Percentiles rank a stretch among this genome's conserved stretches.
Evolutionary conservation across 2,113 vertebrate genomes (phyloP).

Genomic region (Apteryx owenii): DNA sequence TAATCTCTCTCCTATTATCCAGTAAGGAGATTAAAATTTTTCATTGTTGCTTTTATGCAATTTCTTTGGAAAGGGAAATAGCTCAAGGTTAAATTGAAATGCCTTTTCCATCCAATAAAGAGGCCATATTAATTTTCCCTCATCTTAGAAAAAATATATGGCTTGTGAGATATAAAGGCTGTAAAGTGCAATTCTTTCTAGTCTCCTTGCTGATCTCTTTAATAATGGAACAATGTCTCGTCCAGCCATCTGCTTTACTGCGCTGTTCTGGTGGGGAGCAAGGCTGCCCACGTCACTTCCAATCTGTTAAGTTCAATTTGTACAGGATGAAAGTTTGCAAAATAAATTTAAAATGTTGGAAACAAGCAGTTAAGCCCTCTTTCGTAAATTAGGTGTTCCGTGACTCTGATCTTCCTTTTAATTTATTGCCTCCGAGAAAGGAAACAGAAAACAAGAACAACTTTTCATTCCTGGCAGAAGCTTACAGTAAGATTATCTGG

Average conservation of each 20-base stretch:
- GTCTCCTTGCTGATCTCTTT: neutral
- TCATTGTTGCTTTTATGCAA: constrained; percentile 66
- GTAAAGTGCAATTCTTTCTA: neutral
- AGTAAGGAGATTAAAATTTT: constrained; percentile 72
- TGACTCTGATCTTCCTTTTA: neutral
- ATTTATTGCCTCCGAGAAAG: neutral
- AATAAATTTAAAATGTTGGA: neutral
- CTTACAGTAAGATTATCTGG: neutral
- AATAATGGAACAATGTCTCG: neutral
- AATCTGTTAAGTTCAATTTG: neutral
- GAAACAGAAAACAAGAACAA: neutral
- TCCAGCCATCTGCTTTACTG: neutral
- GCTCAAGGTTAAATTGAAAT: constrained; percentile 69
- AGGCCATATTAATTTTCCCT: constrained; percentile 42
- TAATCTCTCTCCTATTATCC: constrained; percentile 72
- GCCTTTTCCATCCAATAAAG: constrained; percentile 38
- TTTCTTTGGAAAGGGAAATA: constrained; percentile 63
- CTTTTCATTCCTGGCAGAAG: neutral
- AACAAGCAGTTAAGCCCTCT: constrained; percentile 20
- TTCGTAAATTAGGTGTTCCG: neutral
- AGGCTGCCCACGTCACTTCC: neutral
- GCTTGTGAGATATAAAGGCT: constrained; percentile 1
- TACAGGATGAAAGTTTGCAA: constrained; percentile 19
- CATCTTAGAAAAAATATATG: constrained; percentile 30
- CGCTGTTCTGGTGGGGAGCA: neutral